These are phyloP conservation scores for Apostichopus parvimensis DNA, from an alignment of 35 echinoderm and acorn worm genomes.

Conservation along the genomic window DNA sequence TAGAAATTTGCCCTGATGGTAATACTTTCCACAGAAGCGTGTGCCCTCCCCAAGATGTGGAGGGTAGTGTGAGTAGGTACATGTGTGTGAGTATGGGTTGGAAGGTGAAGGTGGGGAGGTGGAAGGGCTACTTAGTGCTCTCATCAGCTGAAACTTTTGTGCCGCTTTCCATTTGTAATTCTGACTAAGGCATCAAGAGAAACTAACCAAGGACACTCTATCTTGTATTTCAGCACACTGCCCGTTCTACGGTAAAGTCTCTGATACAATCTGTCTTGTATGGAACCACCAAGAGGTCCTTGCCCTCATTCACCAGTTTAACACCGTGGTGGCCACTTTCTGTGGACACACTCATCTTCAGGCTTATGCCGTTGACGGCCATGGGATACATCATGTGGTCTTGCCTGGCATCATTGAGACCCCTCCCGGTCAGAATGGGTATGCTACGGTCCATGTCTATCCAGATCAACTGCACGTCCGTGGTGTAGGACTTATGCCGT, in stretches of 20 bases:
- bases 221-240: conserved; percentile 72
- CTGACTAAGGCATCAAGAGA: too few relatives aligned
- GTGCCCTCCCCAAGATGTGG: too few relatives aligned
- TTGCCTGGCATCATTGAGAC: conserved; percentile 73
- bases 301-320: conserved; percentile 50
- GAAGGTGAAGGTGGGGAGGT: too few relatives aligned
- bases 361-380: conserved; percentile 40
- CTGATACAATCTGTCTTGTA: conserved; percentile 37
- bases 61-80: too few relatives aligned
- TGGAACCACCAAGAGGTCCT: conserved; percentile 89
- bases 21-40: too few relatives aligned
- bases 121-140: too few relatives aligned
- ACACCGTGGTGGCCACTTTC: conserved; percentile 71
- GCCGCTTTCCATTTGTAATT: too few relatives aligned
- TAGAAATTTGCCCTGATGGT: too few relatives aligned
- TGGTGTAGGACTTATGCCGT: conserved; percentile 61
- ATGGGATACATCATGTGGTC: conserved; percentile 76
- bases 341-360: conserved; percentile 76
- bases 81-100: too few relatives aligned
- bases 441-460: conserved; percentile 73
- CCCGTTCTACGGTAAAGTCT: conserved; percentile 51
- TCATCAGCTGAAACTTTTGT: too few relatives aligned
- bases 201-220: too few relatives aligned
- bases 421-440: conserved; percentile 67
- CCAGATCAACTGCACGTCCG: conserved; percentile 42